Base-by-base conservation (phyloP, 2,113 vertebrate species). In the Sebastes fasciatus region DNA sequence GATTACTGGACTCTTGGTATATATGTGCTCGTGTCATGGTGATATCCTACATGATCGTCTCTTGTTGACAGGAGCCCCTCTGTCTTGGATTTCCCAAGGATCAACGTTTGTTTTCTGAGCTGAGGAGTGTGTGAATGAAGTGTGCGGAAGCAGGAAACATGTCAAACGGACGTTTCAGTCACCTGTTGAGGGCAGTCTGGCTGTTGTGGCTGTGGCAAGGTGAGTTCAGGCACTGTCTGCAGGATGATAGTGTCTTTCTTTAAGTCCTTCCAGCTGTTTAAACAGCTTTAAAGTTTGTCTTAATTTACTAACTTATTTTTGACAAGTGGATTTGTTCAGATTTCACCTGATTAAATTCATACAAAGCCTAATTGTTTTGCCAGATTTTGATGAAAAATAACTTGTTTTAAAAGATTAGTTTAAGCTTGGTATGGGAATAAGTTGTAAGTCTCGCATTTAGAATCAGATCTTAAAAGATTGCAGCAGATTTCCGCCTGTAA, bases 191-290 rank as follows among this genome's bases (percentile, higher is more conserved):
- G 77, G 87, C 86, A 80, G 76, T 90, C 77, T 94, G 93, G 91
- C 54, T 94, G 82, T 79, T 95, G 79, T 89, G 88, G 80, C 65
- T 89, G 67, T 92, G 91, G 88, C 94, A 94, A 95, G 95, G 95
- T 95, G 87, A 94, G 95, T 93, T 45, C 73, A 83, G 12, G n/a
- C 65, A 7, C 73, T 69, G 51, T 69, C 34, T 58, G 52, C 58
- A 71, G 71, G 16, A 80, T 48, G 16, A 49, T 21, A n/a, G 46
- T 58, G 26, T 45, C 9, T 26, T 16, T 55, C 6, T 26, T 23
- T 60, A 42, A 8, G 26, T 45, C 9, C 9, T 62, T n/a, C 6
- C 17, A 54, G 23, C n/a, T 63, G 60, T 72, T 34, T 46, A 68
- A 76, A 74, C 57, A 58, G 16, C 17, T 51, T 55, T 40, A 1